phyloP scores from a whole-genome alignment of 2,797 vertebrate species.

The Halcyon smyrnensis region DNA sequence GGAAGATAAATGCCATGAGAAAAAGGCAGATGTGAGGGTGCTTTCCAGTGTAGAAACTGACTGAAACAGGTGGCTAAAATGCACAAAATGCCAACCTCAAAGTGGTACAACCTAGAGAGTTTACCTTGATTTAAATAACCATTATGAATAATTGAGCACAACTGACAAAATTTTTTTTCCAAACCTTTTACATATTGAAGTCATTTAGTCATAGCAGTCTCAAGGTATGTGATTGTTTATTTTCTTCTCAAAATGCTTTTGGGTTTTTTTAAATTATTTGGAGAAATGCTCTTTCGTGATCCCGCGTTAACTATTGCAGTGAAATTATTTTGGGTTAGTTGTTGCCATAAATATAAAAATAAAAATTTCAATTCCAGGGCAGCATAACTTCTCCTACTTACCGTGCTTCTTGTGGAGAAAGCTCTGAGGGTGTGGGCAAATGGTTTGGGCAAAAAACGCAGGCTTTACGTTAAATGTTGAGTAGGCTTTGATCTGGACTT shows the following conservation, averaged over 20 bases:
- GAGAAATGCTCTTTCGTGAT: background rate
- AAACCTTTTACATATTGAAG: background rate
- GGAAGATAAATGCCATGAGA: slow-evolving; percentile 40
- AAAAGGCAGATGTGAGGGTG: slow-evolving; percentile 15
- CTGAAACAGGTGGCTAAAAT: slow-evolving; percentile 2
- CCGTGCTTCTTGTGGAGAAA: background rate
- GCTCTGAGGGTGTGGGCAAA: background rate
- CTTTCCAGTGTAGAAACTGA: background rate
- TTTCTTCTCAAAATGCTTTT: background rate
- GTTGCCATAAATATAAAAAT: background rate
- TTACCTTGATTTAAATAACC: background rate
- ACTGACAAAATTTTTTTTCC: background rate
- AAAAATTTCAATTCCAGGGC: background rate
- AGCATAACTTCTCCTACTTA: background rate
- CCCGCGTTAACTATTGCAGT: no score
- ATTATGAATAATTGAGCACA: background rate
- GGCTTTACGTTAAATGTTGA: background rate
- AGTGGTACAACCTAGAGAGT: background rate
- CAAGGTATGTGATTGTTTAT: background rate
- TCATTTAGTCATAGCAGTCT: background rate
- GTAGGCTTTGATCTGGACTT: background rate
- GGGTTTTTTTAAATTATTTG: background rate
- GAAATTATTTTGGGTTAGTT: background rate
- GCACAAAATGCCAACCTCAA: background rate
- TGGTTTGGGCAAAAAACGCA: background rate